phyloP scores from a whole-genome alignment of 2,113 vertebrate species.

The Nerophis lumbriciformis region DNA sequence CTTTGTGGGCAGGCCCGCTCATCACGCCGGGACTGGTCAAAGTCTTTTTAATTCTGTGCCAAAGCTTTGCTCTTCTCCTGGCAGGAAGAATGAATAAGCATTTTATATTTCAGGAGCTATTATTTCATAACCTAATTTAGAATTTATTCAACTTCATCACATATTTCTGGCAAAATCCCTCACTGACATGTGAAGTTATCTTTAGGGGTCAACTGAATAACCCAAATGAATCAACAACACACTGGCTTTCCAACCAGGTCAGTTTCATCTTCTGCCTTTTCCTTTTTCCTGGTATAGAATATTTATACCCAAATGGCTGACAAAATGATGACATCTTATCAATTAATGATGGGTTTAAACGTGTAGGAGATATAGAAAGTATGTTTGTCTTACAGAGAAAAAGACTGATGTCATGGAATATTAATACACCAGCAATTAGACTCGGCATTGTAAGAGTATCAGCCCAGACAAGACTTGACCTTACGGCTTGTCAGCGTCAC shows the following conservation, averaged over 20 bases:
- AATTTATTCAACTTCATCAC: constrained; percentile 39
- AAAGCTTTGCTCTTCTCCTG: not conserved
- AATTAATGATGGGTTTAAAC: constrained; percentile 59
- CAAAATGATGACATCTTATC: constrained; percentile 58
- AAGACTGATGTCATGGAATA: constrained; percentile 46
- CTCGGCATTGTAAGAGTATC: constrained; percentile 6
- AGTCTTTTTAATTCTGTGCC: not conserved
- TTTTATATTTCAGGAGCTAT: constrained; percentile 28
- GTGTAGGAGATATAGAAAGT: constrained; percentile 53
- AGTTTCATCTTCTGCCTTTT: constrained; percentile 33
- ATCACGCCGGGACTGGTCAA: too few relatives aligned
- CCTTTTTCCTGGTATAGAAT: constrained; percentile 41
- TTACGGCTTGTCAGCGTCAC: not conserved
- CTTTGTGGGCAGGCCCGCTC: too few relatives aligned
- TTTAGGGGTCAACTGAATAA: constrained; percentile 43
- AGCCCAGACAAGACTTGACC: constrained; percentile 10
- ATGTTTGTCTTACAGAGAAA: constrained; percentile 36
- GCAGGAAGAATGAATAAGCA: constrained; percentile 18
- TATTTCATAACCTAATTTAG: constrained; percentile 46
- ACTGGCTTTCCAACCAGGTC: constrained; percentile 10
- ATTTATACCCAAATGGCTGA: constrained; percentile 48
- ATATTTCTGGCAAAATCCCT: constrained; percentile 43
- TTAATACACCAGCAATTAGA: constrained; percentile 50
- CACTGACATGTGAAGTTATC: constrained; percentile 57
- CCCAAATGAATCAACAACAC: constrained; percentile 38